Evolutionary conservation across 2,888 invertebrate species (phyloP).

Genomic region (Allolobophora icterica): DNA sequence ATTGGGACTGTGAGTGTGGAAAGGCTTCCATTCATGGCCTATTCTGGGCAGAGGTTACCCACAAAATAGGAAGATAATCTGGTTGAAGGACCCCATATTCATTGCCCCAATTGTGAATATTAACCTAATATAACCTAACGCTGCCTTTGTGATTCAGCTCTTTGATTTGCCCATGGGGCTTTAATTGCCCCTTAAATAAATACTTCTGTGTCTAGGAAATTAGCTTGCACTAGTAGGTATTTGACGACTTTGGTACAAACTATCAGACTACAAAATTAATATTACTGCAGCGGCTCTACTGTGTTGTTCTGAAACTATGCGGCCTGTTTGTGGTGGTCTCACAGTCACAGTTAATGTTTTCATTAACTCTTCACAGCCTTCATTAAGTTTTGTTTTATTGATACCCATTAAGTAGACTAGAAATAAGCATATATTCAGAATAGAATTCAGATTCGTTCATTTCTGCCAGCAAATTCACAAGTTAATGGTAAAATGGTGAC

Average conservation of each 20-base stretch:
- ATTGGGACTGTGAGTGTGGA: neutral
- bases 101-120: neutral
- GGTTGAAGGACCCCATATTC: neutral
- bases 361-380: neutral
- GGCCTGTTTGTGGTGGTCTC: too few relatives aligned
- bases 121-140: neutral
- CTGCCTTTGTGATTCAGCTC: neutral
- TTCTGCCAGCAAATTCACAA: too few relatives aligned
- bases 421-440: too few relatives aligned
- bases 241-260: neutral
- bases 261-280: too few relatives aligned
- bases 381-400: neutral
- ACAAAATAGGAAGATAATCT: neutral
- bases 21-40: neutral
- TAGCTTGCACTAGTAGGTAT: neutral
- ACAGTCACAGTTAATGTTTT: too few relatives aligned
- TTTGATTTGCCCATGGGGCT: neutral
- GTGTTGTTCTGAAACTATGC: too few relatives aligned
- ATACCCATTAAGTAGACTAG: too few relatives aligned
- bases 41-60: neutral
- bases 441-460: too few relatives aligned
- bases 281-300: too few relatives aligned
- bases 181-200: constrained; percentile 17
- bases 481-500: too few relatives aligned
- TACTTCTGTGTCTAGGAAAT: constrained; percentile 5